Percentiles rank a stretch among this genome's conserved stretches.
phyloP scores from a whole-genome alignment of 2,113 vertebrate species.

The Nycticryphes semicollaris region DNA sequence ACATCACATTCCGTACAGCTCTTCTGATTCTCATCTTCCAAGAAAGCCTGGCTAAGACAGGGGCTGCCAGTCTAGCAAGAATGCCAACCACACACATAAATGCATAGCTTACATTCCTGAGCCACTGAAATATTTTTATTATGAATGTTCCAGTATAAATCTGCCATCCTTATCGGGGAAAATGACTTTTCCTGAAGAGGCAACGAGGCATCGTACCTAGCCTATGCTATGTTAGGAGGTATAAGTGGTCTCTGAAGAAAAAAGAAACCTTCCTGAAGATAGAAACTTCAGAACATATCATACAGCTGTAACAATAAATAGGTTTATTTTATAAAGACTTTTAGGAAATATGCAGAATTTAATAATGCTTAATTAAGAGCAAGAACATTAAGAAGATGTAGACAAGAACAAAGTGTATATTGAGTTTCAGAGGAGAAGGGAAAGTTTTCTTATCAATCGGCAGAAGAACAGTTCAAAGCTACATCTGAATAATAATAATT shows the following conservation, averaged over 20 bases:
- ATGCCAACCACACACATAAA: background rate
- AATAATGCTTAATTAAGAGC: background rate
- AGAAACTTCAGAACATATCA: accelerated
- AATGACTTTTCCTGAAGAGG: background rate
- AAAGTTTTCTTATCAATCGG: background rate
- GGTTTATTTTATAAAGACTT: background rate
- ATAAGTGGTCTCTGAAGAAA: background rate
- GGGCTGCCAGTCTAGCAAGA: background rate
- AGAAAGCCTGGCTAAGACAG: background rate
- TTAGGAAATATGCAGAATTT: background rate
- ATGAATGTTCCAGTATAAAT: background rate
- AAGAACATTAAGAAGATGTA: background rate
- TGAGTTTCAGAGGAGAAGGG: background rate
- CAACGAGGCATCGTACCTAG: background rate
- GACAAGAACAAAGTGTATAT: background rate
- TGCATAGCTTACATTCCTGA: background rate
- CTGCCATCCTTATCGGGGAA: background rate
- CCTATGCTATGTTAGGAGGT: background rate
- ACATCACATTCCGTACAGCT: background rate
- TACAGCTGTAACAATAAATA: background rate
- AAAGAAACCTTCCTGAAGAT: background rate
- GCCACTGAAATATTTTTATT: background rate
- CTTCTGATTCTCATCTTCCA: background rate
- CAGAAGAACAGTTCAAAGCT: background rate
- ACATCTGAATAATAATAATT: background rate